Evolutionary conservation across 2,797 vertebrate genomes (phyloP).

Genomic region (Ctenochaetus hawaiiensis): DNA sequence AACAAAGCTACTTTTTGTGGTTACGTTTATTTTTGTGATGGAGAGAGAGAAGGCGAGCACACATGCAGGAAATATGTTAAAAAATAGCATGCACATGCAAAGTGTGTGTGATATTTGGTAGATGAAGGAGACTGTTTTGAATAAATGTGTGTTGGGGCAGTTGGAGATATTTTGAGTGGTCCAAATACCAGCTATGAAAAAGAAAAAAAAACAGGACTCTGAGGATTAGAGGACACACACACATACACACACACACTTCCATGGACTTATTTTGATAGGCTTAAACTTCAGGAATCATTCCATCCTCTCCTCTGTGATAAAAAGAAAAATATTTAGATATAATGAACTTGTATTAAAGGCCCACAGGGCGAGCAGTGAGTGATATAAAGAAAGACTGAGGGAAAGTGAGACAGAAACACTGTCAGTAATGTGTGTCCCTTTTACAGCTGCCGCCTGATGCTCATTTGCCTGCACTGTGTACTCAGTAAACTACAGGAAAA

Average conservation of each 20-base stretch:
- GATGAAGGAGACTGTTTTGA: conserved; percentile 4
- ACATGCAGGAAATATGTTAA: conserved; percentile 20
- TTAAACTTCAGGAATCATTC: conserved; percentile 50
- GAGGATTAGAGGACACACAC: too few relatives aligned
- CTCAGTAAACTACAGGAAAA: conserved; percentile 50
- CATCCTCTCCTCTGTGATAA: conserved; percentile 41
- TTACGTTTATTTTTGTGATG: conserved; percentile 42
- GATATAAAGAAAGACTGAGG: conserved; percentile 18
- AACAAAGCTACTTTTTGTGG: conserved; percentile 70
- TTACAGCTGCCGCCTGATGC: conserved; percentile 11
- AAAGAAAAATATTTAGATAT: conserved; percentile 44
- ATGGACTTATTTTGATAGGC: conserved; percentile 36
- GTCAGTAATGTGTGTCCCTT: conserved; percentile 24
- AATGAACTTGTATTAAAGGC: conserved; percentile 28
- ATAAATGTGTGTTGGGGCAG: background rate
- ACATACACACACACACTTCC: conserved; percentile 2
- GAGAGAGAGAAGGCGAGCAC: background rate
- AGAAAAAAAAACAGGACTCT: background rate
- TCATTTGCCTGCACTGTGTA: conserved; percentile 42
- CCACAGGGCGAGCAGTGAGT: background rate
- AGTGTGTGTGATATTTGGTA: conserved; percentile 6
- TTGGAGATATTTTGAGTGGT: background rate
- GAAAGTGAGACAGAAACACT: conserved; percentile 37
- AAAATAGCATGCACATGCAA: background rate
- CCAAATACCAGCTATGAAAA: background rate